phyloP scores from a whole-genome alignment of 2,113 vertebrate genomes.

The Dendropsophus ebraccatus region DNA sequence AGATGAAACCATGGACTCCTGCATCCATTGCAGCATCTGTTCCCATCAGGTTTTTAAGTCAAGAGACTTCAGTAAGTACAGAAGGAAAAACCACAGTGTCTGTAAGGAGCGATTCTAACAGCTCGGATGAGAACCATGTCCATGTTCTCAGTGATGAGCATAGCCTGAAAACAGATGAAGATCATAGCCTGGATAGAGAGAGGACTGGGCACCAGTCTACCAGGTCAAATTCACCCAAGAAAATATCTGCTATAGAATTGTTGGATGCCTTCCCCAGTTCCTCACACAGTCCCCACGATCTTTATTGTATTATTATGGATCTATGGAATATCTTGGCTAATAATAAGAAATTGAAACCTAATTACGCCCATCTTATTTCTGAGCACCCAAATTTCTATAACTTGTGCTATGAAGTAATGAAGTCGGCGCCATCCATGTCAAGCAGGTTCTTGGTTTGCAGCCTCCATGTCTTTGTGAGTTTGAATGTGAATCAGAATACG shows the following conservation, averaged over 20 bases:
- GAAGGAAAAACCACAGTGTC: background rate
- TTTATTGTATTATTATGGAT: background rate
- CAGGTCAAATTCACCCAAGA: constrained; percentile 50
- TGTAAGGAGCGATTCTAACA: background rate
- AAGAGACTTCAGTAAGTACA: constrained; percentile 56
- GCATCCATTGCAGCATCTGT: constrained; percentile 31
- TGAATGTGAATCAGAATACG: constrained; percentile 82
- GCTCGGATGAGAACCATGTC: background rate
- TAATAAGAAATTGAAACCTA: constrained; percentile 71
- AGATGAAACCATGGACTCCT: constrained; percentile 45
- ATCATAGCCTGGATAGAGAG: too few relatives aligned
- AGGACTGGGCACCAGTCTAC: too few relatives aligned
- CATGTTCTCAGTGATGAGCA: background rate
- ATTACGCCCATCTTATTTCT: constrained; percentile 81
- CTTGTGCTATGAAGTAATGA: constrained; percentile 76
- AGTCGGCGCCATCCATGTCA: constrained; percentile 63
- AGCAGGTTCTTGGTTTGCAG: constrained; percentile 71
- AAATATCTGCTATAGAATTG: constrained; percentile 80
- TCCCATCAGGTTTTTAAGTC: constrained; percentile 59
- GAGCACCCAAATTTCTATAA: constrained; percentile 76
- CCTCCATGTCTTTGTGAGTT: constrained; percentile 76
- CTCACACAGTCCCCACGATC: background rate
- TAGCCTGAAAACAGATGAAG: background rate
- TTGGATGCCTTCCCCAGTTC: constrained; percentile 72
- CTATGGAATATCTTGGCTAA: background rate